phyloP scores from a whole-genome alignment of 2,113 vertebrate genomes.

The Talpa occidentalis region DNA sequence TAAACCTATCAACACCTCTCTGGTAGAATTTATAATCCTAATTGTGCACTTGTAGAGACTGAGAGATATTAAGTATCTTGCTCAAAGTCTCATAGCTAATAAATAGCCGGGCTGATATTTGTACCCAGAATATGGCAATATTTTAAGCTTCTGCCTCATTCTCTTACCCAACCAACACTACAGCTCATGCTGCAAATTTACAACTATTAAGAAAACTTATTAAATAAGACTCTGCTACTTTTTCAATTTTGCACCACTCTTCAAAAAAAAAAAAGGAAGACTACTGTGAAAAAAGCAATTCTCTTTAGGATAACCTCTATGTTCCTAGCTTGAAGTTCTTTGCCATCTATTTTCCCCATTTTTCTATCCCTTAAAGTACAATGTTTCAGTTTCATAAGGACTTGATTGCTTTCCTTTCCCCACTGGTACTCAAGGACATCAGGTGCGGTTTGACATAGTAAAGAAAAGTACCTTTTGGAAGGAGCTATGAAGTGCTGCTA shows the following conservation, averaged over 20 bases:
- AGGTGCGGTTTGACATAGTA: conserved; percentile 24
- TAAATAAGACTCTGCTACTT: not conserved
- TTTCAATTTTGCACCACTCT: not conserved
- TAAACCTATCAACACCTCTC: not conserved
- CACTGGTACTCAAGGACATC: not conserved
- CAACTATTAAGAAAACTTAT: not conserved
- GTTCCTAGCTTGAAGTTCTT: not conserved
- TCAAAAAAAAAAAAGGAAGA: not conserved
- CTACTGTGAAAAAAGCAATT: not conserved
- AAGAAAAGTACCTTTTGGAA: conserved; percentile 24
- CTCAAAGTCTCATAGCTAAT: not conserved
- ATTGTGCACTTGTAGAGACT: not conserved
- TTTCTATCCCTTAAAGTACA: conserved; percentile 1
- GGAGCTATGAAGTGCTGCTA: not conserved
- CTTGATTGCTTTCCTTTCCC: conserved; percentile 46
- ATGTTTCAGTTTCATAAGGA: not conserved
- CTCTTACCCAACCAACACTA: not conserved
- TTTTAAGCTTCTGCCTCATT: not conserved
- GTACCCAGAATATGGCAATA: not conserved
- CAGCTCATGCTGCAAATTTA: not conserved
- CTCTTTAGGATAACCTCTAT: not conserved
- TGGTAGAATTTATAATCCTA: not conserved
- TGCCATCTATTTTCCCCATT: not conserved
- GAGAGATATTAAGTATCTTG: not conserved
- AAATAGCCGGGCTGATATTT: not conserved